Base-by-base conservation (phyloP, 2,113 vertebrate species). In the Phrynocephalus versicolor region DNA sequence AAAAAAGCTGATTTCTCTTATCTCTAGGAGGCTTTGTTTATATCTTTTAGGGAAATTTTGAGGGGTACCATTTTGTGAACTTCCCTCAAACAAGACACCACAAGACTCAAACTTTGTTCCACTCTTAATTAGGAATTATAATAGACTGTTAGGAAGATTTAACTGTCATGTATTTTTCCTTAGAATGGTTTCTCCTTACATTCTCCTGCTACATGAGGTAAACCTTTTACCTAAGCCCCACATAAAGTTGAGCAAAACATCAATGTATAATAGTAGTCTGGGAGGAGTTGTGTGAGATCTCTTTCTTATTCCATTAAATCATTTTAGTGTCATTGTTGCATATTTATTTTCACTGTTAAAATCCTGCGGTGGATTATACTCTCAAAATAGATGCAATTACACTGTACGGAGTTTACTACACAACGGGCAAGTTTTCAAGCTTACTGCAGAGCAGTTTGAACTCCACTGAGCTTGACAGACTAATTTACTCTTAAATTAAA, bases 401-500 rank as follows among this genome's bases (percentile, higher is more conserved):
- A 64, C 58, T 80, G 69, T 35, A 74, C 64, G 23, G 70, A 69
- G 57, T 57, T 72, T 72, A 37, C 76, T 71, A 45, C 39, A 55
- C 79, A 67, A 79, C 64, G 13, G 65, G 65, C 57, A 71, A 64
- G 69, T 58, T 72, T n/a, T 80, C 81, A 87, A n/a, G 60, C 25
- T 73, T 72, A 41, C 57, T 72, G 75, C 39, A 72, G 39, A 77
- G 37, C 6, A 2, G 39, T 64, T 83, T 83, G 81, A 83, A 79
- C 41, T 83, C 39, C 69, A 72, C 45, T 79, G 25, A 83, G 60
- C 69, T 73, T 87, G 81, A 85, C 57, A 85, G 58, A 23, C 57
- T 73, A 80, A 80, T 85, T 85, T 85, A 27, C 55, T 71, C 86
- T 72, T 35, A 87, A 78, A 78, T 70, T 35, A 79, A 87, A 79